Evolutionary conservation across 2,113 vertebrate genomes (phyloP).

Genomic region (Melospiza melodia): DNA sequence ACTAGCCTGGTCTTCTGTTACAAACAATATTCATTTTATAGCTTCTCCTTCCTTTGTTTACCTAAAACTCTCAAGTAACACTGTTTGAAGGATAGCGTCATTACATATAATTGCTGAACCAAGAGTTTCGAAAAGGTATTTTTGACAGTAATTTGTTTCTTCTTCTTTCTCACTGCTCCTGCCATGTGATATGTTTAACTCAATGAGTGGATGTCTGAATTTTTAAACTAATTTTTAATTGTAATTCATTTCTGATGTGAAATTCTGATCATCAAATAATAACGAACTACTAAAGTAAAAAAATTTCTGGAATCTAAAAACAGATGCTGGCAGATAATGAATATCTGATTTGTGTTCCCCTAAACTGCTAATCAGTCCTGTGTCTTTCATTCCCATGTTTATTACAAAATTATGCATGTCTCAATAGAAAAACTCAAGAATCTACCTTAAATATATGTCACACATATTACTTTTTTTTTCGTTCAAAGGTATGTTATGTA

Average conservation of each 20-base stretch:
- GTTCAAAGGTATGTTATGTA: not conserved
- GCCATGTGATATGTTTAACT: not conserved
- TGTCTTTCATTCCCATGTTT: not conserved
- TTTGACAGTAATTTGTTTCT: not conserved
- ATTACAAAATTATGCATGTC: not conserved
- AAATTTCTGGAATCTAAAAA: not conserved
- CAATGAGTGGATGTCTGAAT: rapidly evolving
- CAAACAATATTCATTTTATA: not conserved
- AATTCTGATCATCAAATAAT: not conserved
- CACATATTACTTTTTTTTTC: not conserved
- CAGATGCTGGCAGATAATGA: not conserved
- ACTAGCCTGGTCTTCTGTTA: not conserved
- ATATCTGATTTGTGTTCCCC: not conserved
- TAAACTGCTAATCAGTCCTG: not conserved
- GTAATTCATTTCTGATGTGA: not conserved
- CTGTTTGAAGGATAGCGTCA: not conserved
- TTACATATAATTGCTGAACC: not conserved
- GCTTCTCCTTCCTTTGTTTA: not conserved
- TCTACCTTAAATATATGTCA: not conserved
- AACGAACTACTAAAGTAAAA: not conserved
- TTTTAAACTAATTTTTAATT: not conserved
- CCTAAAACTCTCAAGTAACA: not conserved
- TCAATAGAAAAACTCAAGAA: not conserved
- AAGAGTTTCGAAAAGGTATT: not conserved
- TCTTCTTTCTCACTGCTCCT: not conserved